phyloP scores from a whole-genome alignment of 2,113 vertebrate genomes.

The Mionectes macconnelli region DNA sequence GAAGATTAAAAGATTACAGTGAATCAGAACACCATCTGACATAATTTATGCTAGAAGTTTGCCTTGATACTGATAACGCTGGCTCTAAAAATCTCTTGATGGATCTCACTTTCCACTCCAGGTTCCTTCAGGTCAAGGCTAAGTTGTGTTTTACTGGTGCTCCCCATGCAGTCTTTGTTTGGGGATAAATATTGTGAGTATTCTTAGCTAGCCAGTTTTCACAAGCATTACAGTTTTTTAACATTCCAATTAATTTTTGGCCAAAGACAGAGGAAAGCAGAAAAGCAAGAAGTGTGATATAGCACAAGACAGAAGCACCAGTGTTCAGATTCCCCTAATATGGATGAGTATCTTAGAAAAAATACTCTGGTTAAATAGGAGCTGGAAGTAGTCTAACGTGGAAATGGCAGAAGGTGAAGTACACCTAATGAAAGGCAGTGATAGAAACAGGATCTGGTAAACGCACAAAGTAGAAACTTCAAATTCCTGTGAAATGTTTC shows the following conservation, averaged over 20 bases:
- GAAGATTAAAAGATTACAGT: not conserved
- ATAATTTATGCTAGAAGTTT: not conserved
- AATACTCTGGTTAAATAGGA: not conserved
- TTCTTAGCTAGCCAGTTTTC: constrained; percentile 8
- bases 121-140: not conserved
- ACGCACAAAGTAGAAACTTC: not conserved
- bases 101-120: not conserved
- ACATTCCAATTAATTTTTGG: not conserved
- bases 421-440: not conserved
- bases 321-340: not conserved
- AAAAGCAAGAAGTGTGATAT: not conserved
- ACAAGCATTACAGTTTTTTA: not conserved
- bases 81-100: not conserved
- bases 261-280: not conserved
- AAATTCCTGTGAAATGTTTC: not conserved
- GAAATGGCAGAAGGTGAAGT: not conserved
- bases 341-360: not conserved
- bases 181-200: constrained; percentile 19
- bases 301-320: not conserved
- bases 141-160: not conserved
- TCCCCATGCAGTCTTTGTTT: not conserved
- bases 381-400: not conserved
- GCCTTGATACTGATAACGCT: not conserved
- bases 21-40: not conserved
- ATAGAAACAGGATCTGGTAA: not conserved